Evolutionary conservation across 2,113 vertebrate species (phyloP).

Genomic region (Eretmochelys imbricata): DNA sequence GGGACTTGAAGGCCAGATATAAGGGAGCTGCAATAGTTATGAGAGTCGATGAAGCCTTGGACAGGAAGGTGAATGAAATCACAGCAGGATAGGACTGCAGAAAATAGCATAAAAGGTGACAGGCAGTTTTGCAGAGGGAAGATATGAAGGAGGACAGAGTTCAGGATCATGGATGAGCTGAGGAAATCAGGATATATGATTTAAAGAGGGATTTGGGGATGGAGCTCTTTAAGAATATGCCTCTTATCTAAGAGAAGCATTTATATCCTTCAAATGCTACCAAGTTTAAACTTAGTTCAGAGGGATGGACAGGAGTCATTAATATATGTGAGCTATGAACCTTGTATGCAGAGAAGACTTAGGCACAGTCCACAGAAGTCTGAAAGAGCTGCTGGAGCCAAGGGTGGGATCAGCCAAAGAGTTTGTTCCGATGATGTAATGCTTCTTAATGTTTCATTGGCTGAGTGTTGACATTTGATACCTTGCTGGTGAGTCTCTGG

Average conservation of each 20-base stretch:
- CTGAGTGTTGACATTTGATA: background rate
- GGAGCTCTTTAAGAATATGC: background rate
- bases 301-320: background rate
- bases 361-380: background rate
- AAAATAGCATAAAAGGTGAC: background rate
- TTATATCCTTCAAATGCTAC: background rate
- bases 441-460: background rate
- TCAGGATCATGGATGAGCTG: background rate
- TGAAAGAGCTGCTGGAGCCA: constrained; percentile 63
- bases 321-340: background rate
- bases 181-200: background rate
- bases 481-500: background rate
- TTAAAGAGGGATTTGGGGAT: background rate
- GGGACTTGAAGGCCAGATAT: background rate
- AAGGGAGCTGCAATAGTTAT: background rate
- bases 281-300: background rate
- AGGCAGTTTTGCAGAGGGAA: background rate
- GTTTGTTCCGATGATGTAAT: background rate
- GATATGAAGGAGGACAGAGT: background rate
- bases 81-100: background rate
- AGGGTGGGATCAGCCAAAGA: constrained; percentile 34
- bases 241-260: background rate
- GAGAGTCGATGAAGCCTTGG: background rate
- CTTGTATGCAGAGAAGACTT: background rate
- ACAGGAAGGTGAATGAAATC: background rate